These are phyloP conservation scores for Parnassius mnemosyne DNA, from an alignment of 2,888 invertebrate species.

Conservation along the genomic window DNA sequence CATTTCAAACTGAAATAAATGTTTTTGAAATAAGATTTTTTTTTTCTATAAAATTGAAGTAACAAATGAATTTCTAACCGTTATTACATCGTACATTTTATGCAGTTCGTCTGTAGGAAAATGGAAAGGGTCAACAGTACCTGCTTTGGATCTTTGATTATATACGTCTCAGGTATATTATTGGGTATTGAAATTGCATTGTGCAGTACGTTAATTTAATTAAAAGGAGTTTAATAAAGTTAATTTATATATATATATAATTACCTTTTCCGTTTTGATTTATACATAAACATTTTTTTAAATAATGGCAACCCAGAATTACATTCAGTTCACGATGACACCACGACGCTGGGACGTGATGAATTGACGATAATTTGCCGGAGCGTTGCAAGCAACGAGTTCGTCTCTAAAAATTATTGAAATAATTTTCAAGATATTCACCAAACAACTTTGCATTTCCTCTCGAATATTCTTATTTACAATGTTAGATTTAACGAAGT, in stretches of 20 bases:
- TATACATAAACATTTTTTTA: constrained; percentile 1
- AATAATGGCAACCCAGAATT: constrained; percentile 20
- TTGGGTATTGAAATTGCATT: no score
- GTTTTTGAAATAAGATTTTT: no score
- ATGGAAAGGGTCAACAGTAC: no score
- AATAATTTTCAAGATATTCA: constrained; percentile 24
- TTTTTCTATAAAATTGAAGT: no score
- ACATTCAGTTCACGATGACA: constrained; percentile 19
- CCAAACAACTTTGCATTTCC: constrained; percentile 18
- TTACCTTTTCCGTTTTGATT: neutral
- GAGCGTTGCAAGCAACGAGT: constrained; percentile 21
- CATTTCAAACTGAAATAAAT: neutral
- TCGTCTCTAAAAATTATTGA: constrained; percentile 24
- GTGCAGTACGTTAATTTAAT: no score
- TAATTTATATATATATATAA: no score
- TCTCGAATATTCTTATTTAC: constrained; percentile 17
- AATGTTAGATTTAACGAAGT: constrained; percentile 14
- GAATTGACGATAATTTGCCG: constrained; percentile 25
- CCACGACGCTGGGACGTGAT: constrained; percentile 20
- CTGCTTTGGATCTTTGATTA: no score
- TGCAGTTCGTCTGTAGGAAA: no score
- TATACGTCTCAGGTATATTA: no score
- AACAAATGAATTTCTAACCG: no score
- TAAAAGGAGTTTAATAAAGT: no score
- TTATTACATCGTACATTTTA: no score